phyloP scores from a whole-genome alignment of 2,113 vertebrate species.

The Alces alces region DNA sequence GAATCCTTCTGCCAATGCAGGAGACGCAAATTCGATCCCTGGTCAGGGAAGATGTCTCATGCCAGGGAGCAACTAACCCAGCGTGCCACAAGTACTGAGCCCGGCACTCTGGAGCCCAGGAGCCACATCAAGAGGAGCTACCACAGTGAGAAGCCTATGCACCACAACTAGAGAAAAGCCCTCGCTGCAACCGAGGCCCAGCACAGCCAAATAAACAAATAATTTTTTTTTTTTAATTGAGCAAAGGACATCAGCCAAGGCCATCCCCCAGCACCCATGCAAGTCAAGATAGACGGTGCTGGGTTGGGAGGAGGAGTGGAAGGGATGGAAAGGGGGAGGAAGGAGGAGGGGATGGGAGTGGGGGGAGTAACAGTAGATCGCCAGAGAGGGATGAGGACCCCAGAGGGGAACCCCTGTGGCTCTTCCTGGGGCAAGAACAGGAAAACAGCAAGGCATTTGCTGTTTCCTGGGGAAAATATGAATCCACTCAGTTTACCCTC shows the following conservation, averaged over 20 bases:
- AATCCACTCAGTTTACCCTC: not conserved
- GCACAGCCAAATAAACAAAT: not conserved
- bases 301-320: not conserved
- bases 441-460: not conserved
- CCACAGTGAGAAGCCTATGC: not conserved
- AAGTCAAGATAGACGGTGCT: not conserved
- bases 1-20: not conserved
- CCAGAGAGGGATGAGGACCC: not conserved
- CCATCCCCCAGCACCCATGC: rapidly evolving
- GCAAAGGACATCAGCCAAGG: not conserved
- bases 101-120: not conserved
- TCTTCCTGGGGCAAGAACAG: not conserved
- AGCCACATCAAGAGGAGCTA: not conserved
- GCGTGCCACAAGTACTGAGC: not conserved
- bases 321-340: not conserved
- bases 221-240: not conserved
- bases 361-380: not conserved
- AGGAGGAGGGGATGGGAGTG: not conserved
- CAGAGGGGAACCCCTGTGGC: not conserved
- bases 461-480: not conserved
- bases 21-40: not conserved
- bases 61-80: not conserved
- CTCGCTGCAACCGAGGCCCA: not conserved
- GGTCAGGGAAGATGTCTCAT: not conserved
- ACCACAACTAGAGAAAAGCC: not conserved